Base-by-base conservation (phyloP, 1,140 invertebrate genomes). In the Drosophila fuyamai region DNA sequence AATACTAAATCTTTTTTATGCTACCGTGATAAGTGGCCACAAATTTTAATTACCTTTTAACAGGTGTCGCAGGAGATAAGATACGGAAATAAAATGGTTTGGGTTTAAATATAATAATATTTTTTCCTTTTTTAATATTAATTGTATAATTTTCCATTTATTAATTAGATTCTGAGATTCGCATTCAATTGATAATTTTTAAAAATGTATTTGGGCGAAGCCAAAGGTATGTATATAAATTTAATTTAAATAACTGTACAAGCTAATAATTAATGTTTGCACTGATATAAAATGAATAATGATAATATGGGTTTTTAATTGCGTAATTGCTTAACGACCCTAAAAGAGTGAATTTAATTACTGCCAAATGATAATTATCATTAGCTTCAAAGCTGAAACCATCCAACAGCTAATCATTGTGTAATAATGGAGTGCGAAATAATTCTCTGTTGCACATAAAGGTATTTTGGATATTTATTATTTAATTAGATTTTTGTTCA, bases 11-110 rank as follows among this genome's bases (percentile, higher is more conserved):
- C 14, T 23, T 23, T 23, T 23, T 23, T 23, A 4, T 23, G 23
- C 23, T 4, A 23, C 23, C 8, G 29, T 32, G 29, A 32, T 32
- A 54, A 1, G 36, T 41, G 58, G 41, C 66, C 72, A 72, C 65
- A 81, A 86, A 63, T 79, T 81, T 81, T 79, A 85, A 82, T 86
- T 81, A 79, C 32, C 35, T 41, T 71, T 81, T 65, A 82, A 67
- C 55, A 81, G 53, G 47, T 71, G 53, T 57, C 53, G 27, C 10
- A 16, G 10, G 14, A 41, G 16, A 23, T 44, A 50, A 55, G 29
- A 27, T 48, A 27, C 40, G n/a, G n/a, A 5, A 2, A 10, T 8
- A 7, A 12, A 29, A 29, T 14, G 16, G 35, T 14, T 3, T 40
- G 10, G 27, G 16, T 12, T 16, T 23, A 7, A 35, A 32, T 32